Base-by-base conservation (phyloP, 1,140 invertebrate species). In the Drosophila melanogaster region DNA sequence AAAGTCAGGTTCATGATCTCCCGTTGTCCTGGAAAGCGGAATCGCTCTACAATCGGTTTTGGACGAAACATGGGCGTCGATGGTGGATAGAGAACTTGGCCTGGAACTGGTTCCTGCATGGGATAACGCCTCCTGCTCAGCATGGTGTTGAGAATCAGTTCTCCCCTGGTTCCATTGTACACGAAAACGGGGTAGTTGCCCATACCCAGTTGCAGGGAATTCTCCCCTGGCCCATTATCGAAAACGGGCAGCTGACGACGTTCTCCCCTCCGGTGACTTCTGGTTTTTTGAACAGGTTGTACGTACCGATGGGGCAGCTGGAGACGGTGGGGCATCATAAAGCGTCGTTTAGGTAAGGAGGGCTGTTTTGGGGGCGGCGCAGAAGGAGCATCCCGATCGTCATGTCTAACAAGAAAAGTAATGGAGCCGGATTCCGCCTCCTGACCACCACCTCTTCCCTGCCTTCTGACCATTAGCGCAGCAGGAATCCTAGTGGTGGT, bases 71-170 rank as follows among this genome's bases (percentile, higher is more conserved):
- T 85, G 47, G 90, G 80, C 38, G 81, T 84, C 12, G 67, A 74
- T 0, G 90, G 90, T 2, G 90, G 90, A 60, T 91, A 89, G 0
- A 91, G 61, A 1, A 85, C 72, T 19, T 91, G 90, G 0, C 90
- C 90, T 0, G 90, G 90, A 14, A 91, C 86, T 3, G 90, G 90
- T 43, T 91, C 90, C 57, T 91, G 79, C 90, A 91, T 91, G 7
- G 90, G 90, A 72, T 91, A 91, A 8, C 84, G 72, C 10, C 67
- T 43, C 0, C 57, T 35, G 38, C 83, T 91, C 8, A 91, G 55
- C 90, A 91, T 91, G 1, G 90, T 91, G 50, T 91, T 91, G 5
- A 91, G 14, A 5, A 91, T 64, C 19, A 90, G 67, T 12, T 89
- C 71, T 0, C 86, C 90, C 17, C 71, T 58, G 4, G 78, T 81